Evolutionary conservation across 1,140 invertebrate genomes (phyloP).

Genomic region (Ips typographus): DNA sequence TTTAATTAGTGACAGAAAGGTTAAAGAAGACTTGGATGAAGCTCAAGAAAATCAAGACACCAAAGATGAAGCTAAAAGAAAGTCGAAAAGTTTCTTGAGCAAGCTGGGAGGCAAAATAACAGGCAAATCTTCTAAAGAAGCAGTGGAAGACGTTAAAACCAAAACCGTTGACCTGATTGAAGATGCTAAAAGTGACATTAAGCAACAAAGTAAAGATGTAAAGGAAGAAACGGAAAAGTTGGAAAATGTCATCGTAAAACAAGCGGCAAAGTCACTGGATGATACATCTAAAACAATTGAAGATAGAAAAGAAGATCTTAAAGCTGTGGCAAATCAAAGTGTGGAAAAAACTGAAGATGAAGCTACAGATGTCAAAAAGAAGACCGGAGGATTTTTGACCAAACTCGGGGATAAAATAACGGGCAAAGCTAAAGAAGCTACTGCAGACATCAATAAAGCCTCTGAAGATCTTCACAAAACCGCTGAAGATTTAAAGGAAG

Average conservation of each 20-base stretch:
- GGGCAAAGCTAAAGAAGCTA: slow-evolving; percentile 29
- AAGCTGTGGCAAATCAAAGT: not conserved
- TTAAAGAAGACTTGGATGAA: not conserved
- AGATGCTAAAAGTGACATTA: not conserved
- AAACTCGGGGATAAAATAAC: slow-evolving; percentile 31
- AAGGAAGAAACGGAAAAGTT: slow-evolving; percentile 23
- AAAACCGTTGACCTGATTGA: not conserved
- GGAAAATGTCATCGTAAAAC: not conserved
- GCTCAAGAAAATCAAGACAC: not conserved
- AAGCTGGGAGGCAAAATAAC: no score
- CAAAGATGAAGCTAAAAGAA: not conserved
- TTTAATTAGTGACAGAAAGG: not conserved
- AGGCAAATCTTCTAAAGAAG: not conserved
- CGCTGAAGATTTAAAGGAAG: not conserved
- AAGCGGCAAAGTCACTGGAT: not conserved
- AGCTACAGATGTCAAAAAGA: slow-evolving; percentile 15
- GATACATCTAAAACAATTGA: not conserved
- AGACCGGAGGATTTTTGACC: slow-evolving; percentile 24
- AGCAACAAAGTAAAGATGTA: not conserved
- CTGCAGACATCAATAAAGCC: not conserved
- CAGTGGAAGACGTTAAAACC: not conserved
- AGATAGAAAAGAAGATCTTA: not conserved
- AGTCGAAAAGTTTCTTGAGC: not conserved
- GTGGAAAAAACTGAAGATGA: not conserved
- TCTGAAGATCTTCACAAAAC: not conserved